These are phyloP conservation scores for Cherax quadricarinatus DNA, from an alignment of 1,140 invertebrate genomes.

Conservation along the genomic window DNA sequence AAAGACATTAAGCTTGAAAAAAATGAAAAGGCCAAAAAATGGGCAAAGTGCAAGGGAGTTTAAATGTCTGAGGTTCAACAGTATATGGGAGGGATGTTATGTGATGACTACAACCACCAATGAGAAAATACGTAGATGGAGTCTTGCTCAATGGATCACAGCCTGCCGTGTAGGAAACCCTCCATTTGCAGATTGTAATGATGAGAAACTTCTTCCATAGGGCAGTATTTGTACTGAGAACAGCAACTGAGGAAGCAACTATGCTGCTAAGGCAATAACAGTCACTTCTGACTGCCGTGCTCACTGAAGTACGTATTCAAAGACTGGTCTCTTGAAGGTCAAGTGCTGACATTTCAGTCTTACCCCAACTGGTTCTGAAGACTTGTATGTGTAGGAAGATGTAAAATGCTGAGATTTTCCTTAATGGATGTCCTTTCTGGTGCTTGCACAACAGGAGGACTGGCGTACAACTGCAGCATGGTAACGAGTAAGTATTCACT, in stretches of 20 bases:
- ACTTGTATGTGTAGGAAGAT: not conserved
- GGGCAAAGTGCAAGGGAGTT: not conserved
- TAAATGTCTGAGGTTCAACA: not conserved
- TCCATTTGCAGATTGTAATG: not conserved
- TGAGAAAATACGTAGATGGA: not conserved
- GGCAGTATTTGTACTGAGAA: not conserved
- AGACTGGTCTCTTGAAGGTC: not conserved
- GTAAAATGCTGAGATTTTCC: not conserved
- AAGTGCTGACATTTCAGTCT: not conserved
- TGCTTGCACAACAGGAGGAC: not conserved
- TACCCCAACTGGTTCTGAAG: not conserved
- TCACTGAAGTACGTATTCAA: not conserved
- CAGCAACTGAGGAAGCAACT: not conserved
- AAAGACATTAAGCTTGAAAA: not conserved
- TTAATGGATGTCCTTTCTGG: not conserved
- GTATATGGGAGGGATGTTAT: not conserved
- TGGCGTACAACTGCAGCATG: not conserved
- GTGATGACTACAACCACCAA: slow-evolving; percentile 1
- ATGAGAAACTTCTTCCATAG: not conserved
- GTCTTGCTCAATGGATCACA: not conserved
- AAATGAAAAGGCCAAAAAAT: not conserved
- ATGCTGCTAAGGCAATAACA: not conserved
- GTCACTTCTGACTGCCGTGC: not conserved
- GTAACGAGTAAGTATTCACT: not conserved
- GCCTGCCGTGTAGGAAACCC: not conserved